Evolutionary conservation across 1,140 invertebrate genomes (phyloP).

Genomic region (Oncopodura yosiiana): DNA sequence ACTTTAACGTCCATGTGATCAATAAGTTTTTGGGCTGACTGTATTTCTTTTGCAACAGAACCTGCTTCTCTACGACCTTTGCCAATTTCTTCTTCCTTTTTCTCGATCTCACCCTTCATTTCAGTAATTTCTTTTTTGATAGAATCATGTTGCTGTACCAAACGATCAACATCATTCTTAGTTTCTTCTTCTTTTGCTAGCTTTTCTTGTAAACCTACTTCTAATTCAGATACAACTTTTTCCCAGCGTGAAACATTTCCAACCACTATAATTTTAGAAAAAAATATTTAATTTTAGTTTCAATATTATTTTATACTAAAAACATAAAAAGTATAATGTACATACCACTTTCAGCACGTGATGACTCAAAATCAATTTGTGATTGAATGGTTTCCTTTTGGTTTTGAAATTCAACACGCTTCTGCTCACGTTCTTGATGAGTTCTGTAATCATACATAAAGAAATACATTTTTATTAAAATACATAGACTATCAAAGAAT

Average conservation of each 20-base stretch:
- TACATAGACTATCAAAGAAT: not conserved
- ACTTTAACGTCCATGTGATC: constrained; percentile 75
- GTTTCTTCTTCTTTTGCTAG: constrained; percentile 28
- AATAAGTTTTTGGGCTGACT: constrained; percentile 73
- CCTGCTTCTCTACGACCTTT: constrained; percentile 77
- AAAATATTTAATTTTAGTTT: not conserved
- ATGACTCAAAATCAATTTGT: constrained; percentile 92
- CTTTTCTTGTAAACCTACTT: constrained; percentile 27
- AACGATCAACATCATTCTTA: constrained; percentile 23
- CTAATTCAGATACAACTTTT: constrained; percentile 28
- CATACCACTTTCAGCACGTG: constrained; percentile 45
- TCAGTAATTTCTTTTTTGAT: constrained; percentile 30
- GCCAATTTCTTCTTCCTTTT: constrained; percentile 60
- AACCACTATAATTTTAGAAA: constrained; percentile 10
- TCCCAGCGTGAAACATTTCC: constrained; percentile 33
- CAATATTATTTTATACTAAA: not conserved
- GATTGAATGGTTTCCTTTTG: constrained; percentile 90
- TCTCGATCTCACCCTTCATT: constrained; percentile 26
- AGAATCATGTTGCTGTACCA: constrained; percentile 22
- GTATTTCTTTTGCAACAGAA: constrained; percentile 81
- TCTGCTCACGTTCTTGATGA: constrained; percentile 90
- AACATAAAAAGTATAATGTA: not conserved
- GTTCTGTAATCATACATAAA: constrained; percentile 45
- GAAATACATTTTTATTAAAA: not conserved
- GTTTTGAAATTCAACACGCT: constrained; percentile 91